Percentiles rank a stretch among this genome's conserved stretches.
phyloP scores from a whole-genome alignment of 2,797 vertebrate genomes.

The Lindbergichthys nudifrons region DNA sequence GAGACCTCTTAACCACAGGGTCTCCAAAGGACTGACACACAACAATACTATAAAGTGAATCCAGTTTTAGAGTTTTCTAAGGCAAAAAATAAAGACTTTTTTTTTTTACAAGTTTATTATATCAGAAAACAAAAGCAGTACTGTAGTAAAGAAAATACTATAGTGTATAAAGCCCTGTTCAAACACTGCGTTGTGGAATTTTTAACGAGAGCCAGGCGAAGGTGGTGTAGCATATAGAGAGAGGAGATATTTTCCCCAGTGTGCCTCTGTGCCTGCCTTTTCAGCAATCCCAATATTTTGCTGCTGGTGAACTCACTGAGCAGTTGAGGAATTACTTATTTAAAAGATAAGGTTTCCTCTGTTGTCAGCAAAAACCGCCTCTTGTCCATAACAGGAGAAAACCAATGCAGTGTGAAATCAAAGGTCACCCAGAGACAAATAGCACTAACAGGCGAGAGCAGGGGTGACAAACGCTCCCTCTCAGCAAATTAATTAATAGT shows the following conservation, averaged over 20 bases:
- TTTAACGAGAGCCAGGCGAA: conserved; percentile 71
- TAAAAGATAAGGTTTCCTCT: conserved; percentile 89
- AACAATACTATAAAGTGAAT: conserved; percentile 19
- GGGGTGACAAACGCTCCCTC: conserved; percentile 78
- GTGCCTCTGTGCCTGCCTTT: conserved; percentile 78
- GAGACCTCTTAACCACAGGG: conserved; percentile 51
- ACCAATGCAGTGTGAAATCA: conserved; percentile 88
- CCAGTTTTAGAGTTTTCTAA: conserved; percentile 15
- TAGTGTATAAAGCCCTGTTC: conserved; percentile 64
- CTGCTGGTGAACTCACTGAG: conserved; percentile 84
- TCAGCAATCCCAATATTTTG: conserved; percentile 87
- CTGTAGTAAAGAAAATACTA: conserved; percentile 31
- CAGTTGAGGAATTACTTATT: conserved; percentile 89
- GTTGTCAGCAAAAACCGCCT: conserved; percentile 86
- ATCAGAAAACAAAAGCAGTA: conserved; percentile 35
- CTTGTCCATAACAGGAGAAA: conserved; percentile 85
- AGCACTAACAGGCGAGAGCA: conserved; percentile 81
- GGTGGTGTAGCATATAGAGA: conserved; percentile 67
- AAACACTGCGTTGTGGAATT: conserved; percentile 67
- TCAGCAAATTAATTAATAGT: conserved; percentile 85
- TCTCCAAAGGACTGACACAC: conserved; percentile 19
- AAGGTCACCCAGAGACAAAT: conserved; percentile 86
- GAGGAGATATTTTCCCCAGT: conserved; percentile 71
- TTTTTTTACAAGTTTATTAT: conserved; percentile 25
- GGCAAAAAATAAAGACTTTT: not conserved